Base-by-base conservation (phyloP, 1,140 invertebrate genomes). In the Drosophila gunungcola region DNA sequence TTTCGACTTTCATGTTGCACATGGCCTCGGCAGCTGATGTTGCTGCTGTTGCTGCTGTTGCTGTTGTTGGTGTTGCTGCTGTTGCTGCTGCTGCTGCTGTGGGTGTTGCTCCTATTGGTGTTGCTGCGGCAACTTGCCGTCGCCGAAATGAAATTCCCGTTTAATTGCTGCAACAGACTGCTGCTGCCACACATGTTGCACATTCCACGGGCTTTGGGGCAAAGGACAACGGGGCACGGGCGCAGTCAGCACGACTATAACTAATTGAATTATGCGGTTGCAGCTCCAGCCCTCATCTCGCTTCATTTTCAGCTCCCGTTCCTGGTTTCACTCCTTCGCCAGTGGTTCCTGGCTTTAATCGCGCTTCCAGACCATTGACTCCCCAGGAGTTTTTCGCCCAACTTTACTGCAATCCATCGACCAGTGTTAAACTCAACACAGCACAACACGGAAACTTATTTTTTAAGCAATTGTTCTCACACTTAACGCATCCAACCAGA, bases 231-330 rank as follows among this genome's bases (percentile, higher is more conserved):
- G 43, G 27, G 25, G 63, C 27, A 21, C 13, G 27, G 25, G 63
- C 27, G n/a, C 12, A 69, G 53, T 55, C 54, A 69, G 67, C 78
- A 75, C 39, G 52, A 68, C 81, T 65, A 67, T 64, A 86, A 75
- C 82, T 78, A 86, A 79, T 85, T 85, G 72, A 85, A 85, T 85
- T 85, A 85, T 85, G 82, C 62, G 60, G 83, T 51, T 64, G 67
- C 54, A 74, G 57, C 41, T 13, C 21, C 32, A 29, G 29, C 13
- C 29, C 6, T 32, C 29, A 32, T 32, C 29, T 6, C 11, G 12
- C 34, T 56, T 25, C 46, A 34, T 27, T 60, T 70, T 61, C 67
- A 60, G 48, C 55, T 57, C 32, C n/a, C 4, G 2, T 48, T n/a
- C 10, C 13, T 27, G 4, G 4, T n/a, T 6, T 46, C 11, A 25